These are phyloP conservation scores for Diabrotica virgifera DNA, from an alignment of 1,140 invertebrate species.

Conservation along the genomic window DNA sequence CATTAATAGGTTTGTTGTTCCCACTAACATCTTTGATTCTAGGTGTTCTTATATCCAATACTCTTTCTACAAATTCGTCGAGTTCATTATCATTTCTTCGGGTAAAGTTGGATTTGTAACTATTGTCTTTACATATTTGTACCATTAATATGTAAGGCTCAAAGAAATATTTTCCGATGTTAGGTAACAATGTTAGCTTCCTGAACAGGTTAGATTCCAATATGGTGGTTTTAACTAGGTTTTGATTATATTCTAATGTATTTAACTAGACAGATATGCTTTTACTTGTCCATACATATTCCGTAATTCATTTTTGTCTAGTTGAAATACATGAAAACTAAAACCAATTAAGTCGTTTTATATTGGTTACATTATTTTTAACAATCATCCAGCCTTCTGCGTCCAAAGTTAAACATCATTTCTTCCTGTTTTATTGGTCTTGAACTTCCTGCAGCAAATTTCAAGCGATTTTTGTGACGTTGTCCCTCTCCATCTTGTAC, in stretches of 20 bases:
- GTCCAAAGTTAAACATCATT: too few relatives aligned
- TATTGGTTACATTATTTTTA: too few relatives aligned
- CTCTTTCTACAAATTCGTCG: constrained; percentile 9
- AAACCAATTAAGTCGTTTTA: too few relatives aligned
- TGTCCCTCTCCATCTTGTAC: too few relatives aligned
- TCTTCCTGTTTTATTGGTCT: too few relatives aligned
- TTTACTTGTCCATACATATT: constrained; percentile 24
- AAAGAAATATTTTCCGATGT: constrained; percentile 30
- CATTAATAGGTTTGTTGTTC: constrained; percentile 2
- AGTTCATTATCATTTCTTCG: background rate
- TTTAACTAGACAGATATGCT: constrained; percentile 29
- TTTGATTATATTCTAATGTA: constrained; percentile 25
- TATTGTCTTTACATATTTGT: too few relatives aligned
- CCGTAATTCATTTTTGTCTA: constrained; percentile 22
- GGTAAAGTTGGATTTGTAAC: too few relatives aligned
- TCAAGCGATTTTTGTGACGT: too few relatives aligned
- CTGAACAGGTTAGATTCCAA: constrained; percentile 24
- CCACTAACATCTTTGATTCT: background rate
- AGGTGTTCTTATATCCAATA: constrained; percentile 8
- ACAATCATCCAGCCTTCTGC: too few relatives aligned
- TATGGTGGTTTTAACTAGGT: constrained; percentile 20
- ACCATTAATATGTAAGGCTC: constrained; percentile 7
- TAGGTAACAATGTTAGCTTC: constrained; percentile 24
- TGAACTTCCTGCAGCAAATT: too few relatives aligned
- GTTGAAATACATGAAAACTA: too few relatives aligned